A percentile compares a stretch with the other conserved stretches of the same genome.
Conservation (phyloP, 2,888 invertebrate genomes). For the Torymus auratus region DNA sequence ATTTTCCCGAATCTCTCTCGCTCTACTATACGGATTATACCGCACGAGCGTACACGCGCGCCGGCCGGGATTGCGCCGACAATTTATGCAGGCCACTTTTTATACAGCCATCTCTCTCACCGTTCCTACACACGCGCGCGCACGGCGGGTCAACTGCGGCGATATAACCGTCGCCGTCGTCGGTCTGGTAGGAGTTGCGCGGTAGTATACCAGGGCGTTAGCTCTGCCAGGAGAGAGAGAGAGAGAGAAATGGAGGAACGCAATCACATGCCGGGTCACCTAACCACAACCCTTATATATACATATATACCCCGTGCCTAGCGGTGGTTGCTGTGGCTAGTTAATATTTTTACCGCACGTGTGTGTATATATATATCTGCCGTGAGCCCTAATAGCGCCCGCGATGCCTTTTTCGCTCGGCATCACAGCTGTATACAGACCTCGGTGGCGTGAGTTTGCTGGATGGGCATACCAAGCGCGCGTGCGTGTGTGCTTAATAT, state of each 20-base stretch:
- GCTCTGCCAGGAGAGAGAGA: neutral
- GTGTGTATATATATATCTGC: slow-evolving; percentile 31
- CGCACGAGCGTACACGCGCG: neutral
- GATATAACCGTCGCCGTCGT: slow-evolving; percentile 31
- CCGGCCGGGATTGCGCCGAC: neutral
- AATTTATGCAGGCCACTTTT: slow-evolving; percentile 66
- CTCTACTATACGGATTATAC: neutral
- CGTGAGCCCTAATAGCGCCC: slow-evolving; percentile 40
- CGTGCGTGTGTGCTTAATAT: slow-evolving; percentile 20
- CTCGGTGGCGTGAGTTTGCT: neutral
- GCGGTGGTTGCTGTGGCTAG: slow-evolving; percentile 60
- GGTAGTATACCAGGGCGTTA: no score
- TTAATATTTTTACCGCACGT: slow-evolving; percentile 65
- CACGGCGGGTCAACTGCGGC: slow-evolving; percentile 12
- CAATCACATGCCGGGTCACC: slow-evolving; percentile 61
- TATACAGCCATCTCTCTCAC: slow-evolving; percentile 59
- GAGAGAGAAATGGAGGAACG: slow-evolving; percentile 19
- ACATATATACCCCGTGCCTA: no score
- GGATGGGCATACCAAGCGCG: neutral
- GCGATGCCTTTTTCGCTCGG: slow-evolving; percentile 7
- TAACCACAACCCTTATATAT: slow-evolving; percentile 60
- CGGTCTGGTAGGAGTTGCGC: neutral
- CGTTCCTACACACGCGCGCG: neutral
- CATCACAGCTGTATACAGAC: no score
- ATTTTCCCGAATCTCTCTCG: neutral